A percentile compares a stretch with the other conserved stretches of the same genome.
Evolutionary conservation across 2,113 vertebrate genomes (phyloP).

Genomic region (Ceratotherium simum): DNA sequence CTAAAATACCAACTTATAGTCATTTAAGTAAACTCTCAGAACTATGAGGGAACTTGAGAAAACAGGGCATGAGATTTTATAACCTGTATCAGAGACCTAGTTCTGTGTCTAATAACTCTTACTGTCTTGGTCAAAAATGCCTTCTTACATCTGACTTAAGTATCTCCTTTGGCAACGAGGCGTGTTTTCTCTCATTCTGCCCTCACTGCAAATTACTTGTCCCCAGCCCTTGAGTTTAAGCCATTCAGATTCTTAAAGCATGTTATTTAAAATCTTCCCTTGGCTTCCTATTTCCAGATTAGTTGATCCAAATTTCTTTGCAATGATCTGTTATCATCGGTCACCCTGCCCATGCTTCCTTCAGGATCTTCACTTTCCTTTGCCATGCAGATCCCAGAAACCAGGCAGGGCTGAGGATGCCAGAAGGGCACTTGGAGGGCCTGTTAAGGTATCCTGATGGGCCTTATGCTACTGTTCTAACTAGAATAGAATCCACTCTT

Average conservation of each 20-base stretch:
- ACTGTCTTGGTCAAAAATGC: background rate
- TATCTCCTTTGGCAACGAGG: background rate
- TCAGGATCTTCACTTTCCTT: background rate
- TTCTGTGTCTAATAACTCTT: background rate
- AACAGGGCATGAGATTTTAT: background rate
- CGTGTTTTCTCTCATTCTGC: background rate
- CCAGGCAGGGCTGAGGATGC: background rate
- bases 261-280: background rate
- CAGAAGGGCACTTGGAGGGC: background rate
- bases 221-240: background rate
- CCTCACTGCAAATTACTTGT: background rate
- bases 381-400: background rate
- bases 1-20: background rate
- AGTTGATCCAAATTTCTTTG: constrained; percentile 12
- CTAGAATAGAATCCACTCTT: background rate
- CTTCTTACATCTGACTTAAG: background rate
- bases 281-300: background rate
- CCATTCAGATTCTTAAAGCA: background rate
- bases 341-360: background rate
- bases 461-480: background rate
- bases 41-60: background rate
- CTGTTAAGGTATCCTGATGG: background rate
- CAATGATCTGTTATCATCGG: background rate
- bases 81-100: background rate
- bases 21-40: background rate